These are phyloP conservation scores for Cotesia glomerata DNA, from an alignment of 1,140 invertebrate genomes.

Conservation along the genomic window DNA sequence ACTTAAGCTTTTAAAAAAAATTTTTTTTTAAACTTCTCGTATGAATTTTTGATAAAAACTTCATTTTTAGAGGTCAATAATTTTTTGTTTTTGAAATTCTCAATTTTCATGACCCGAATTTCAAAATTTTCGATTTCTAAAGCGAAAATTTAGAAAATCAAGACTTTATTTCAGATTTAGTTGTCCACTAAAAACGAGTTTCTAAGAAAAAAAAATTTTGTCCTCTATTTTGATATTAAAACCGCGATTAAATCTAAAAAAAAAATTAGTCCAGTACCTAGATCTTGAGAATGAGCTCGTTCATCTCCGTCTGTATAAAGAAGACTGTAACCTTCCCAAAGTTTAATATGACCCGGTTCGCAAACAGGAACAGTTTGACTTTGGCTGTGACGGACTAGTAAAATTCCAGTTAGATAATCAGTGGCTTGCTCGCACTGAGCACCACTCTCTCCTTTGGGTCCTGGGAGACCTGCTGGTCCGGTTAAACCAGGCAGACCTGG, in stretches of 20 bases:
- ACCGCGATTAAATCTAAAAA: too few species aligned
- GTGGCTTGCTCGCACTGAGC: constrained; percentile 68
- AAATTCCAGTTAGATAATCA: constrained; percentile 87
- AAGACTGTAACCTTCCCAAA: constrained; percentile 97
- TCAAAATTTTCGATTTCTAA: too few species aligned
- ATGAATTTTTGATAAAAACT: too few species aligned
- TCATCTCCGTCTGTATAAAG: constrained; percentile 97
- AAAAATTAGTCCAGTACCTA: constrained; percentile 66
- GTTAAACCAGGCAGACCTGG: constrained; percentile 69
- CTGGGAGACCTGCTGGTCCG: constrained; percentile 68
- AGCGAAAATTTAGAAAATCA: too few species aligned
- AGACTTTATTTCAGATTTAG: not conserved
- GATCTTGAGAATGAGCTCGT: constrained; percentile 95
- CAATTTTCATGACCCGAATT: too few species aligned
- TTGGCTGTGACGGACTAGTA: constrained; percentile 93
- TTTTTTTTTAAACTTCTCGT: too few species aligned
- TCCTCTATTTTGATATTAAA: not conserved
- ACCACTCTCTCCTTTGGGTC: constrained; percentile 74
- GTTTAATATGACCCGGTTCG: constrained; percentile 78
- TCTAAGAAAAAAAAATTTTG: too few species aligned
- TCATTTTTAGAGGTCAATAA: too few species aligned
- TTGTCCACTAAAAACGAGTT: not conserved
- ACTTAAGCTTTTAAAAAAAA: too few species aligned
- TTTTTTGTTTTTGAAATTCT: too few species aligned
- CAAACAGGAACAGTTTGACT: constrained; percentile 80